Conservation (phyloP, 1,140 invertebrate species). For the Heliconius nattereri region DNA sequence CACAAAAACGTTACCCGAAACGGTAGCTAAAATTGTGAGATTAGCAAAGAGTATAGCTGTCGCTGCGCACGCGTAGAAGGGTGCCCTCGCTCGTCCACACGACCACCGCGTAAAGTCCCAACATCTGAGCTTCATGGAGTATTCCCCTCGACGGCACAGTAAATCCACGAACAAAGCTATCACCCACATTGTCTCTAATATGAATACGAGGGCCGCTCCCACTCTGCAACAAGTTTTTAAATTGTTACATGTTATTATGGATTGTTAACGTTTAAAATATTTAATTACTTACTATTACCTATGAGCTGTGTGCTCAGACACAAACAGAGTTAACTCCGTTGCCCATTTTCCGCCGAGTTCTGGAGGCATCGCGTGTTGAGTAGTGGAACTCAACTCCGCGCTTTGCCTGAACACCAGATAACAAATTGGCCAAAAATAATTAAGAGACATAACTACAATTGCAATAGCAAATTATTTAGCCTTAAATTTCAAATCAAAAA, state of each 20-base stretch:
- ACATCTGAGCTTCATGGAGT: slow-evolving; percentile 67
- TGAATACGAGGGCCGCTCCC: slow-evolving; percentile 61
- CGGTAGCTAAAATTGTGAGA: slow-evolving; percentile 61
- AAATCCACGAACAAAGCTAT: slow-evolving; percentile 70
- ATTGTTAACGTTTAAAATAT: too few relatives aligned
- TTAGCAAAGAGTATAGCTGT: slow-evolving; percentile 70
- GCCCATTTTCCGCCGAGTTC: too few relatives aligned
- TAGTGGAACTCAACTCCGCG: too few relatives aligned
- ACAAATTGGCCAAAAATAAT: too few relatives aligned
- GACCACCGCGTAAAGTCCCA: slow-evolving; percentile 76
- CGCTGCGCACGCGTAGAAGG: slow-evolving; percentile 70
- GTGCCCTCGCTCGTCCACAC: slow-evolving; percentile 66
- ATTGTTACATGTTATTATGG: too few relatives aligned
- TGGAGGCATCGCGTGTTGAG: too few relatives aligned
- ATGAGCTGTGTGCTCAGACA: too few relatives aligned
- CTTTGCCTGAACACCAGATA: too few relatives aligned
- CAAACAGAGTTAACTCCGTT: too few relatives aligned
- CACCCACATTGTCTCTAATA: slow-evolving; percentile 78
- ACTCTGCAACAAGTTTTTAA: slow-evolving; percentile 44
- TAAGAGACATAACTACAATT: too few relatives aligned
- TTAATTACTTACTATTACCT: too few relatives aligned
- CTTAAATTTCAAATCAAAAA: background rate
- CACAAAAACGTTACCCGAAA: slow-evolving; percentile 51
- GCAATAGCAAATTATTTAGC: background rate
- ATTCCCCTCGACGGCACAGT: slow-evolving; percentile 67